Evolutionary conservation across 2,888 invertebrate genomes (phyloP).

Genomic region (Drosophila suboccidentalis): DNA sequence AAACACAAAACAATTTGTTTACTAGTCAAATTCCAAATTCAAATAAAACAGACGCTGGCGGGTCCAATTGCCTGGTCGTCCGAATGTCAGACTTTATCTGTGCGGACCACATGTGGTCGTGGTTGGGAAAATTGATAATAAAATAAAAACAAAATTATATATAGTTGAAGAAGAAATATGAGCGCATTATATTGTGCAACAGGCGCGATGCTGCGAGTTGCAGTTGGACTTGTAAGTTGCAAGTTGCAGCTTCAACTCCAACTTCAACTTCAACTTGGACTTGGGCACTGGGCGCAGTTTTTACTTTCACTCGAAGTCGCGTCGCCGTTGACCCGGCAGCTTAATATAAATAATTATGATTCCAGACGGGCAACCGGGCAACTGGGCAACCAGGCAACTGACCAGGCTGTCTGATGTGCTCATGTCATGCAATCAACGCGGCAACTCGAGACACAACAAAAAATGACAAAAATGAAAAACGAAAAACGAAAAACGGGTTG

Average conservation of each 20-base stretch:
- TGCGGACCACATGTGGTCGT: slow-evolving; percentile 65
- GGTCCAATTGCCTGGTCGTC: slow-evolving; percentile 30
- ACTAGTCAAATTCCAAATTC: slow-evolving; percentile 44
- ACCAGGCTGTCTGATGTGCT: slow-evolving; percentile 65
- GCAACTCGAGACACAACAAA: slow-evolving; percentile 17
- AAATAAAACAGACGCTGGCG: slow-evolving; percentile 46
- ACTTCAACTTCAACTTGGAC: slow-evolving; percentile 17
- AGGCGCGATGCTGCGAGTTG: slow-evolving; percentile 39
- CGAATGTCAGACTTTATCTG: slow-evolving; percentile 38
- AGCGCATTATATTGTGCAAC: slow-evolving; percentile 70
- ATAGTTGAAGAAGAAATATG: slow-evolving; percentile 67
- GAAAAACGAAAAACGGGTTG: slow-evolving; percentile 57
- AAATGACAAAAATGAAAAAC: slow-evolving; percentile 56
- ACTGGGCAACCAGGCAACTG: slow-evolving; percentile 4
- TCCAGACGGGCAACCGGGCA: slow-evolving; percentile 41
- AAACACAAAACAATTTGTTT: slow-evolving; percentile 67
- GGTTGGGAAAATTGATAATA: slow-evolving; percentile 43
- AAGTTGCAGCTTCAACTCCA: slow-evolving; percentile 13
- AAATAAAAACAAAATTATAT: slow-evolving; percentile 20
- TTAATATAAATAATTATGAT: slow-evolving; percentile 80
- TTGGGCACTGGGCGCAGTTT: slow-evolving; percentile 38
- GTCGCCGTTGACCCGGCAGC: slow-evolving; percentile 74
- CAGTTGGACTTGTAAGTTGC: slow-evolving; percentile 23
- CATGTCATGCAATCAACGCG: slow-evolving; percentile 77
- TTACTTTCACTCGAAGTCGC: slow-evolving; percentile 72